A percentile compares a stretch with the other conserved stretches of the same genome.
Evolutionary conservation across 2,797 vertebrate genomes (phyloP).

Genomic region (Sitta carolinensis): DNA sequence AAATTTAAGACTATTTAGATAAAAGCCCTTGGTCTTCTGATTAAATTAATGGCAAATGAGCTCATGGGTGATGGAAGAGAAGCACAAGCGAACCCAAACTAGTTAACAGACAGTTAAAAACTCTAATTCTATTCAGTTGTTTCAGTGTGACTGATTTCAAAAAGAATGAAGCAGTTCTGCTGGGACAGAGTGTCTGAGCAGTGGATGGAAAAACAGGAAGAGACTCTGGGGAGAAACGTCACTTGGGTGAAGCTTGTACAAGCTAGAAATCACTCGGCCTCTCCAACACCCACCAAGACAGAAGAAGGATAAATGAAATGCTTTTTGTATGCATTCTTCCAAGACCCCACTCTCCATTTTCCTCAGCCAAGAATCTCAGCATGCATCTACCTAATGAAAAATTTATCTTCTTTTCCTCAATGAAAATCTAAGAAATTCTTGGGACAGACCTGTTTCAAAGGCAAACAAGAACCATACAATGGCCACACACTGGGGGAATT

Average conservation of each 20-base stretch:
- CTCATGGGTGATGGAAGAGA: background rate
- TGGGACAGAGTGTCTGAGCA: slow-evolving; percentile 40
- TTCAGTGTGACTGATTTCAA: background rate
- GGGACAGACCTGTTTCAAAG: background rate
- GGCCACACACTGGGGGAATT: background rate
- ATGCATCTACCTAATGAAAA: background rate
- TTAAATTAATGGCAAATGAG: background rate
- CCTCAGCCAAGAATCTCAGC: background rate
- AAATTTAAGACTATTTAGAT: background rate
- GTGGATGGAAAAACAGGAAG: slow-evolving; percentile 55
- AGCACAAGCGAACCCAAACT: background rate
- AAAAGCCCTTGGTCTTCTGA: background rate
- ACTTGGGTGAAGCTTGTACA: background rate
- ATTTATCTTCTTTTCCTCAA: background rate
- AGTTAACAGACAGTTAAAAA: background rate
- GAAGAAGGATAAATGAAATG: slow-evolving; percentile 48
- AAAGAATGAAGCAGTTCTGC: slow-evolving; percentile 12
- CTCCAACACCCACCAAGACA: slow-evolving; percentile 52
- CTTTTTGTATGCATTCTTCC: slow-evolving; percentile 8
- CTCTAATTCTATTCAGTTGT: background rate
- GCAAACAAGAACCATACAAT: background rate
- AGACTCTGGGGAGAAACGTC: background rate
- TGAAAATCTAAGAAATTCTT: slow-evolving; percentile 1
- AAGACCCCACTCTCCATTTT: background rate
- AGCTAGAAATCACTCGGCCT: background rate